These are phyloP conservation scores for Odontomyia ornata DNA, from an alignment of 2,888 invertebrate species.

Conservation along the genomic window DNA sequence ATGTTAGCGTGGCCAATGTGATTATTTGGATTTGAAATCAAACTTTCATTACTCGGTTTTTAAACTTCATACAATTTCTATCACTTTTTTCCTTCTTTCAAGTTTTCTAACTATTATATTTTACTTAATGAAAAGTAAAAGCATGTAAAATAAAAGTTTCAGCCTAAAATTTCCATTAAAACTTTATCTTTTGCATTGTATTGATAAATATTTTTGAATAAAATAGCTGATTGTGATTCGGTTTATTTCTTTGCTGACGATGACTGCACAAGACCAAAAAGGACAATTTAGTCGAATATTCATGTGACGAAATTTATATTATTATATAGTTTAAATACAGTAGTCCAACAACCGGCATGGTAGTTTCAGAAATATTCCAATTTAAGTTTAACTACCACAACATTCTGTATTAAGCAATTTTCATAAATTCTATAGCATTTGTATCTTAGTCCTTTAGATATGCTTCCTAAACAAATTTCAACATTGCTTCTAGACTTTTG, in stretches of 20 bases:
- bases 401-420: constrained; percentile 51
- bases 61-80: too few species aligned
- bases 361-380: constrained; percentile 49
- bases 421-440: constrained; percentile 50
- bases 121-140: too few species aligned
- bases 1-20: neutral
- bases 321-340: constrained; percentile 34
- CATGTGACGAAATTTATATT: constrained; percentile 42
- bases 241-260: constrained; percentile 16
- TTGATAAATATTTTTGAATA: too few species aligned
- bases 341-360: constrained; percentile 19
- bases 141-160: too few species aligned
- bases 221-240: neutral
- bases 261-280: constrained; percentile 1
- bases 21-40: too few species aligned
- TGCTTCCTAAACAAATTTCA: constrained; percentile 45
- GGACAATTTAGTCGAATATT: constrained; percentile 40
- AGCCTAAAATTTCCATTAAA: too few species aligned
- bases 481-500: constrained; percentile 23
- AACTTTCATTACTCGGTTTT: too few species aligned
- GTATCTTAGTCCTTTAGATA: constrained; percentile 37
- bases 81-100: too few species aligned
- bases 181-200: too few species aligned
- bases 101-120: too few species aligned
- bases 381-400: constrained; percentile 51